Conservation (phyloP, 2,888 invertebrate genomes). For the Lumbricus terrestris region DNA sequence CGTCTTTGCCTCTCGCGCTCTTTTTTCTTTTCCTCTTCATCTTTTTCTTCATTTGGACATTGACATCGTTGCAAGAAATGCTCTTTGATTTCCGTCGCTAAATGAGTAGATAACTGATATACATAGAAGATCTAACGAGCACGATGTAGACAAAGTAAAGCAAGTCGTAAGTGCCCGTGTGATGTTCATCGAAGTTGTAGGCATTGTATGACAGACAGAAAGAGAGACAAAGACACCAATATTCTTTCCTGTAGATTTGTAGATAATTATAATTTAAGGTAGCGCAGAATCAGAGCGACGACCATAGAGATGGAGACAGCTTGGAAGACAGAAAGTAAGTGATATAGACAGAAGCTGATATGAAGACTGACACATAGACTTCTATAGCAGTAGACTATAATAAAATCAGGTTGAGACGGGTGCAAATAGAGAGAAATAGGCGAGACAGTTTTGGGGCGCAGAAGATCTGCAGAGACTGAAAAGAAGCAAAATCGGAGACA, state of each 20-base stretch:
- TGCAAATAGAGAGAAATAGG: too few relatives aligned
- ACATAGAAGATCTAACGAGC: background rate
- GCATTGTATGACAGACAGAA: too few relatives aligned
- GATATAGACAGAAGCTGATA: too few relatives aligned
- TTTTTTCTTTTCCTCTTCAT: background rate
- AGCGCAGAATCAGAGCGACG: background rate
- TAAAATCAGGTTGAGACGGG: too few relatives aligned
- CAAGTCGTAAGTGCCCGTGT: background rate
- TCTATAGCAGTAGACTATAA: too few relatives aligned
- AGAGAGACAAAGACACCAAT: too few relatives aligned
- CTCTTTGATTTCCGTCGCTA: background rate
- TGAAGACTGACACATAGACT: too few relatives aligned
- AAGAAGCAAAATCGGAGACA: too few relatives aligned
- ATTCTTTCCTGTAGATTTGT: background rate
- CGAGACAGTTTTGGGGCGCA: too few relatives aligned
- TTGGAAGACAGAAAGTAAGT: too few relatives aligned
- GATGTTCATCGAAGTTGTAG: background rate
- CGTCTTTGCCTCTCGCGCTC: too few relatives aligned
- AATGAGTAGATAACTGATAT: background rate
- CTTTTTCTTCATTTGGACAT: background rate
- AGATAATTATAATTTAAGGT: background rate
- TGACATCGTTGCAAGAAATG: background rate
- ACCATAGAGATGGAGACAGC: background rate
- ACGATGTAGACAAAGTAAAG: background rate
- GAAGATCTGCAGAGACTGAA: too few relatives aligned